Evolutionary conservation across 2,113 vertebrate species (phyloP), one percentile per base, ranked within the genome.

Genomic region (Pampusana beccarii): DNA sequence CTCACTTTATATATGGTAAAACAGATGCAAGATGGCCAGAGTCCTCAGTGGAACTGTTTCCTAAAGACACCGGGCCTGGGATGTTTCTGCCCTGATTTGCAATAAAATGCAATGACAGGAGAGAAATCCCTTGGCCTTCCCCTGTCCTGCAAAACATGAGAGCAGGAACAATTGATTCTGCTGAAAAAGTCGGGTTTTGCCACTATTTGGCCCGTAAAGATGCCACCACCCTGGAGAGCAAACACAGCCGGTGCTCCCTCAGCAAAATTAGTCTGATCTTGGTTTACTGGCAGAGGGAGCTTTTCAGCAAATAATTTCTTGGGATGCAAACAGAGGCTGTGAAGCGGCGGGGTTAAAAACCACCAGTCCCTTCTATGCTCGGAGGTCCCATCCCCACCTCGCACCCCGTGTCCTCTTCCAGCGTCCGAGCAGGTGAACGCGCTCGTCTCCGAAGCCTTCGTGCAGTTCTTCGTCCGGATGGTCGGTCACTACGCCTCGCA

Each of bases 401-500:
- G 0, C 8, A 40, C 31, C 90, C 51, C 1, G 0, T 81, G 53
- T 91, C 31, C 92, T 36, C 51, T 80, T 75, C 40, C 96, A 99
- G 99, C 97, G 36, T 85, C 97, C 1, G 99, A 99, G 97, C 98
- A 99, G 94, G 91, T 99, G 97, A 99, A 99, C 16, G 40, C 96
- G 0, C 97, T 99, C 2, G 98, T 99, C 67, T 99, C 99, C 0
- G 98, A 99, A 13, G 97, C 99, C 42, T 99, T 99, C 28, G 97
- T 99, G 80, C 98, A 98, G 2, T 99, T 99, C 96, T 99, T 99
- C 4, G 98, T 99, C 66, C 98, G 97, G 24, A 98, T 97, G 0
- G 98, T 99, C 0, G 99, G 99, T 16, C 99, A 99, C 86, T 99
- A 99, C 7, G 23, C 94, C 16, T 97, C 98, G 0, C 95, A 98